Conservation (phyloP, 2,113 vertebrate species). For the Willisornis vidua region DNA sequence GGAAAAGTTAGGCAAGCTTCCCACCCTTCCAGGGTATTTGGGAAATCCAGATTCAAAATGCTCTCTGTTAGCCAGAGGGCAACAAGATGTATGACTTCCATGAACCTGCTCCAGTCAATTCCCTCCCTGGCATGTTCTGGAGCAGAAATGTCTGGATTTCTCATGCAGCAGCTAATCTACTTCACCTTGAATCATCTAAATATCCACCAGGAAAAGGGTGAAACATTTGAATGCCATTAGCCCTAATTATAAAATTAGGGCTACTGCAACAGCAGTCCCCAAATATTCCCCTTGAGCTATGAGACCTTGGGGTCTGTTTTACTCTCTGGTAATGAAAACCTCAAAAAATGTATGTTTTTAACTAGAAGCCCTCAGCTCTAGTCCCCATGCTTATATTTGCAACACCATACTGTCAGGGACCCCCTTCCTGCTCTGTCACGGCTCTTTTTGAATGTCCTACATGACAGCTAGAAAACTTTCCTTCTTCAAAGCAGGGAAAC, state of each 20-base stretch:
- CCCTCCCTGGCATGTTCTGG: not conserved
- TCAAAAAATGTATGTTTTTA: not conserved
- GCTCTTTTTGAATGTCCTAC: not conserved
- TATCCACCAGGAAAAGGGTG: not conserved
- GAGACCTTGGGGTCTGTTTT: not conserved
- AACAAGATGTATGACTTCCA: not conserved
- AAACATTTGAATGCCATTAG: not conserved
- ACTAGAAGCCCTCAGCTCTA: not conserved
- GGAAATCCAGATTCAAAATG: not conserved
- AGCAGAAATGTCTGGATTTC: not conserved
- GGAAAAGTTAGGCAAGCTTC: not conserved
- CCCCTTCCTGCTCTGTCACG: not conserved
- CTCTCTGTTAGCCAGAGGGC: not conserved
- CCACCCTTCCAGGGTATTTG: not conserved
- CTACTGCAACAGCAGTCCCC: not conserved
- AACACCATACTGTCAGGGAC: not conserved
- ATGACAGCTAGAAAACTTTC: not conserved
- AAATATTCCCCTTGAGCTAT: not conserved
- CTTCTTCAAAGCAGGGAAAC: not conserved
- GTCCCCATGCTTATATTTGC: not conserved
- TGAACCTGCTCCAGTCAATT: not conserved
- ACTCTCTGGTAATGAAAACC: not conserved
- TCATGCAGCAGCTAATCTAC: not conserved
- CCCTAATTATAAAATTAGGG: not conserved
- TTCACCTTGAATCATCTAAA: not conserved